A percentile compares a stretch with the other conserved stretches of the same genome.
These are phyloP conservation scores for Raja brachyura DNA, from an alignment of 2,113 vertebrate genomes.

Conservation along the genomic window DNA sequence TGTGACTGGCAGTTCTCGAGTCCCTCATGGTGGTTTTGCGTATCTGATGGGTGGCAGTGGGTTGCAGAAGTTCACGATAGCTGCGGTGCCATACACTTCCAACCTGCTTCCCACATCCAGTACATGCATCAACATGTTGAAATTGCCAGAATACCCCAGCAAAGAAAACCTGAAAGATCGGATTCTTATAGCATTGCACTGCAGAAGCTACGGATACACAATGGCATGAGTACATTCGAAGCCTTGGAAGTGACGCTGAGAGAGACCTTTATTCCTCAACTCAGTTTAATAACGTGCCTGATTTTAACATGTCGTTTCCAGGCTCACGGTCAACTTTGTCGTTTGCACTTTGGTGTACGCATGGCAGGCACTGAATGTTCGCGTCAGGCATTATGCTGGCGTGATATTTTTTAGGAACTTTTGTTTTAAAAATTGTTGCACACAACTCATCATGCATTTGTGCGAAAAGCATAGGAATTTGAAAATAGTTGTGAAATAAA, in stretches of 20 bases:
- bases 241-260: neutral
- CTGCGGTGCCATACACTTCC: slow-evolving; percentile 83
- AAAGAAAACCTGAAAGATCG: slow-evolving; percentile 87
- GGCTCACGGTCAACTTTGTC: neutral
- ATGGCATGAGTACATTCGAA: slow-evolving; percentile 70
- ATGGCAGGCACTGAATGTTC: neutral
- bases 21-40: slow-evolving; percentile 94
- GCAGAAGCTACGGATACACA: slow-evolving; percentile 96
- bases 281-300: neutral
- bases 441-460: neutral
- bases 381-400: slow-evolving; percentile 14
- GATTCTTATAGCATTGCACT: slow-evolving; percentile 89
- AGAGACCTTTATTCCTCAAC: neutral
- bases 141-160: slow-evolving; percentile 94
- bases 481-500: neutral
- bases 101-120: slow-evolving; percentile 93
- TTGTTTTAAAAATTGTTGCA: neutral
- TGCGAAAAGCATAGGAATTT: neutral
- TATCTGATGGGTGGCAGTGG: slow-evolving; percentile 94
- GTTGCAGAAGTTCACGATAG: slow-evolving; percentile 91
- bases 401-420: neutral
- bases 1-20: slow-evolving; percentile 94
- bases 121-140: slow-evolving; percentile 99
- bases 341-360: slow-evolving; percentile 1
- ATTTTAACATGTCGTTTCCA: neutral